Evolutionary conservation across 1,140 invertebrate genomes (phyloP).

Genomic region (Phortica variegata): DNA sequence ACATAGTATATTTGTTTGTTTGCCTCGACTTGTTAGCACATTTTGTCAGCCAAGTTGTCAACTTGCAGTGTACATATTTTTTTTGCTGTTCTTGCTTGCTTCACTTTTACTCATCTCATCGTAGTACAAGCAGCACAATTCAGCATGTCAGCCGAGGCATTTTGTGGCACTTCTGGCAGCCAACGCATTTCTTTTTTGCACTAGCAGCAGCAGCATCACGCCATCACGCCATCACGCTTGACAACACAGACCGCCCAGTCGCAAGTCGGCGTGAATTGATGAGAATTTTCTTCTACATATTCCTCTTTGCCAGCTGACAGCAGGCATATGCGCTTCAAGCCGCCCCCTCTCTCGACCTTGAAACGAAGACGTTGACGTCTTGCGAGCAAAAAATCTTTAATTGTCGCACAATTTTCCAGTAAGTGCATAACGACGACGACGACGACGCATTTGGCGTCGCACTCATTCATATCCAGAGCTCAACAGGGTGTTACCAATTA

Average conservation of each 20-base stretch:
- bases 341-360: constrained; percentile 40
- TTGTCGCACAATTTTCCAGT: constrained; percentile 54
- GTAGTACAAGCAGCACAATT: not conserved
- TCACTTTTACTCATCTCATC: constrained; percentile 37
- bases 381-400: constrained; percentile 45
- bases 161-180: too few relatives aligned
- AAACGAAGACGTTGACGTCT: constrained; percentile 19
- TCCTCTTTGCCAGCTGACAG: constrained; percentile 11
- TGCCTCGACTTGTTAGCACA: constrained; percentile 50
- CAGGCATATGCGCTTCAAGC: constrained; percentile 33
- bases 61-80: constrained; percentile 27
- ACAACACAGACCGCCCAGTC: too few relatives aligned
- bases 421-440: constrained; percentile 29
- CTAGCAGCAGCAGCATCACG: too few relatives aligned
- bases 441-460: not conserved
- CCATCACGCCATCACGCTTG: too few relatives aligned
- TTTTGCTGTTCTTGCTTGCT: constrained; percentile 22
- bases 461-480: constrained; percentile 22
- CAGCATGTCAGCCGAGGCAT: not conserved
- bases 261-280: not conserved
- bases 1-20: too few relatives aligned
- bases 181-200: too few relatives aligned
- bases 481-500: not conserved
- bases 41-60: constrained; percentile 52
- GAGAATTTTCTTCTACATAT: constrained; percentile 1